These are phyloP conservation scores for Sakesphorus luctuosus DNA, from an alignment of 2,113 vertebrate genomes.

Conservation along the genomic window DNA sequence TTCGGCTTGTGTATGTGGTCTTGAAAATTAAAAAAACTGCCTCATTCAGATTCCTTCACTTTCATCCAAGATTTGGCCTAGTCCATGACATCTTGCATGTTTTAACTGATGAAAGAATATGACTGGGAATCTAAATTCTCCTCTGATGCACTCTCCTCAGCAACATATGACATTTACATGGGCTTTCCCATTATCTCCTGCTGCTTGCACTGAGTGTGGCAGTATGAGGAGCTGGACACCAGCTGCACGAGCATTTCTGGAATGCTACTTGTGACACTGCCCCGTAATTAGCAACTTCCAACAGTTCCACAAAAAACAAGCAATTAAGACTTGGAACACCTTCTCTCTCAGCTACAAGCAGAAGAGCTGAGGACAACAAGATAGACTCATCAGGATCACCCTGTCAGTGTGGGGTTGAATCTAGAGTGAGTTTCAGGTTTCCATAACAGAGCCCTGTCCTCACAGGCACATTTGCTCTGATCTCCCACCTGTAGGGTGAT, in stretches of 20 bases:
- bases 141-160: background rate
- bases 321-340: background rate
- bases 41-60: background rate
- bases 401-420: background rate
- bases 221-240: background rate
- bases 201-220: background rate
- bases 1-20: background rate
- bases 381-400: background rate
- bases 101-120: background rate
- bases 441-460: background rate
- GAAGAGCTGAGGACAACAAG: background rate
- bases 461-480: background rate
- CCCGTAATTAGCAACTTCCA: background rate
- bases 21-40: background rate
- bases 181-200: background rate
- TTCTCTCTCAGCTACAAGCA: background rate
- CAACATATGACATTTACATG: rapidly evolving
- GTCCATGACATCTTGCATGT: background rate
- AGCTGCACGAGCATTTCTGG: background rate
- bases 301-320: background rate
- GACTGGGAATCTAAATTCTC: background rate
- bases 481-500: background rate
- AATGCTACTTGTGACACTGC: background rate
- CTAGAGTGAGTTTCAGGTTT: rapidly evolving
- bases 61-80: background rate